Evolutionary conservation across 2,888 invertebrate species (phyloP).

Genomic region (Amorpha juglandis): DNA sequence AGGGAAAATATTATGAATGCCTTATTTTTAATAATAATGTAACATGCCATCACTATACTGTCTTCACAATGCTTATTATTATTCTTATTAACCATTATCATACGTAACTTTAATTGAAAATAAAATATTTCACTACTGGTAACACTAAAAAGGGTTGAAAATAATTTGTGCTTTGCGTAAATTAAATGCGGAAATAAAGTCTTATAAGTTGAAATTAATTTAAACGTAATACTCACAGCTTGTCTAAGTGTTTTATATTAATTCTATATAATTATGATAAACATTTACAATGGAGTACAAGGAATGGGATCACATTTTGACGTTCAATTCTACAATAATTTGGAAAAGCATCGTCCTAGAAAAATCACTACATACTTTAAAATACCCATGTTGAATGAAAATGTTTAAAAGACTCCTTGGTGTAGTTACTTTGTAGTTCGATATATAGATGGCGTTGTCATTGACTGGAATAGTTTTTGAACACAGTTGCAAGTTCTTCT

Average conservation of each 20-base stretch:
- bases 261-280: neutral
- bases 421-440: conserved; percentile 10
- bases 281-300: conserved; percentile 21
- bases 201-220: neutral
- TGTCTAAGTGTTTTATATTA: conserved; percentile 3
- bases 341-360: conserved; percentile 37
- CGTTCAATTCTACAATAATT: conserved; percentile 29
- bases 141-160: neutral
- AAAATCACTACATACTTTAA: conserved; percentile 38
- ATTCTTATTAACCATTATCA: neutral
- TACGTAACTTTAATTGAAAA: neutral
- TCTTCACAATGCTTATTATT: neutral
- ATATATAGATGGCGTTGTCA: conserved; percentile 10
- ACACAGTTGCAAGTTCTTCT: no score
- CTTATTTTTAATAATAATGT: conserved; percentile 41
- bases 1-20: conserved; percentile 19
- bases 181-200: conserved; percentile 3
- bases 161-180: neutral
- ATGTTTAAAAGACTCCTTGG: conserved; percentile 18
- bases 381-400: conserved; percentile 33
- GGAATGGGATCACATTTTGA: conserved; percentile 20
- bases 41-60: conserved; percentile 39
- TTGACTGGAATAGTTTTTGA: neutral
- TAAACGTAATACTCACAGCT: neutral
- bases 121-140: neutral